These are phyloP conservation scores for Pristionchus fissidentatus DNA, from an alignment of 2,888 invertebrate genomes.

Conservation along the genomic window DNA sequence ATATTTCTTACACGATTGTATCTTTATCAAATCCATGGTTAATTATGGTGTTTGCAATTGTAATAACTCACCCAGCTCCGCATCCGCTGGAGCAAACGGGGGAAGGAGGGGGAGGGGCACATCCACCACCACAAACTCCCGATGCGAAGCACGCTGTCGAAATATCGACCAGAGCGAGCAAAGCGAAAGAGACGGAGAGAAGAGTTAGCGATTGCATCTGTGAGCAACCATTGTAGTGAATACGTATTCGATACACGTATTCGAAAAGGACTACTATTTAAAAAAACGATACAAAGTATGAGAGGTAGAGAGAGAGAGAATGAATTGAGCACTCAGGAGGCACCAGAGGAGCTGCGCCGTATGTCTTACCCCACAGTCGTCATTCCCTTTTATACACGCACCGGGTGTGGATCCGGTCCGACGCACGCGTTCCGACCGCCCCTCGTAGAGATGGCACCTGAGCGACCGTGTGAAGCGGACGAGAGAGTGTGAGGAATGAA, in stretches of 20 bases:
- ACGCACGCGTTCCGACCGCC: background rate
- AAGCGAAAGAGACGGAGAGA: background rate
- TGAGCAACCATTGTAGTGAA: too few species aligned
- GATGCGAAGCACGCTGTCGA: constrained; percentile 71
- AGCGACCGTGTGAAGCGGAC: background rate
- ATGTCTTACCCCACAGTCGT: too few species aligned
- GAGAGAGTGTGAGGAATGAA: background rate
- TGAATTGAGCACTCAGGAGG: background rate
- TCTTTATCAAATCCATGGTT: background rate
- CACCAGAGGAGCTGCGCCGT: background rate
- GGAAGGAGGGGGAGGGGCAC: constrained; percentile 56
- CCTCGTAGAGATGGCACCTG: too few species aligned
- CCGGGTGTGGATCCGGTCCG: constrained; percentile 5
- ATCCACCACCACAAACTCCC: constrained; percentile 72
- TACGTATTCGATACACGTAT: too few species aligned
- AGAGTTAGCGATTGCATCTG: constrained; percentile 13
- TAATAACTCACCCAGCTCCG: constrained; percentile 25
- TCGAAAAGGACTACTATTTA: too few species aligned
- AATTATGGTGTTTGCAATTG: background rate
- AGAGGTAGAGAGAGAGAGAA: too few species aligned
- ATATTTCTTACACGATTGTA: too few species aligned
- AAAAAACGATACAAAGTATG: background rate
- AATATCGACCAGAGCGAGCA: constrained; percentile 45
- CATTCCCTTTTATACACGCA: background rate
- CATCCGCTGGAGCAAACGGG: constrained; percentile 46